Percentiles rank a stretch among this genome's conserved stretches.
phyloP scores from a whole-genome alignment of 2,113 vertebrate genomes.

The Myodes glareolus region DNA sequence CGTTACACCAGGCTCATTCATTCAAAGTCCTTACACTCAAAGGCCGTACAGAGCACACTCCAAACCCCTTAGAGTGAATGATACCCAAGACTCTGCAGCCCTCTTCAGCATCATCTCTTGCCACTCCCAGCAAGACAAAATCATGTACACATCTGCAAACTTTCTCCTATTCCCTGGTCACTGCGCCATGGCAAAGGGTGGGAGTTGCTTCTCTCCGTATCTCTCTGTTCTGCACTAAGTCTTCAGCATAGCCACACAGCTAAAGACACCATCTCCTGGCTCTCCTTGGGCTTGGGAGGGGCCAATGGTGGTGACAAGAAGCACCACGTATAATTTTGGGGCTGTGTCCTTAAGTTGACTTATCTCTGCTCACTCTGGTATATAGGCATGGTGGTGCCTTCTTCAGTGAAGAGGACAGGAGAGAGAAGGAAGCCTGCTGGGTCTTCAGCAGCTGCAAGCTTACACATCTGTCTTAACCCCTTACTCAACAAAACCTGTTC shows the following conservation, averaged over 20 bases:
- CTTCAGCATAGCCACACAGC: neutral
- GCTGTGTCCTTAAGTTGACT: neutral
- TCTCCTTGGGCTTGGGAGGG: neutral
- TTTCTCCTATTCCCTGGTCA: neutral
- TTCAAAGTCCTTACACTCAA: neutral
- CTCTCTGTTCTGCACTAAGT: neutral
- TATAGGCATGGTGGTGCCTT: neutral
- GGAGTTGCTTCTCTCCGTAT: neutral
- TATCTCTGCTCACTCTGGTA: neutral
- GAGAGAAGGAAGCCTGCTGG: neutral
- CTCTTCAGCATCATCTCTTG: neutral
- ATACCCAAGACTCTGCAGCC: neutral
- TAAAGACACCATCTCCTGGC: constrained; percentile 1
- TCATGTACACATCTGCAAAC: neutral
- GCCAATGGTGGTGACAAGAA: neutral
- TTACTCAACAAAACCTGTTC: neutral
- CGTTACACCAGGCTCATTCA: neutral
- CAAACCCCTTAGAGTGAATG: neutral
- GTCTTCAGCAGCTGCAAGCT: neutral
- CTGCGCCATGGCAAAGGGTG: neutral
- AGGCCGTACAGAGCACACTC: neutral
- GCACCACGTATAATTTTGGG: neutral
- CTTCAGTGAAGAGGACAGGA: neutral
- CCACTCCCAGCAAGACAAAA: neutral
- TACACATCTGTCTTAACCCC: neutral